phyloP scores from a whole-genome alignment of 2,113 vertebrate genomes.

The Actenoides lindsayi region DNA sequence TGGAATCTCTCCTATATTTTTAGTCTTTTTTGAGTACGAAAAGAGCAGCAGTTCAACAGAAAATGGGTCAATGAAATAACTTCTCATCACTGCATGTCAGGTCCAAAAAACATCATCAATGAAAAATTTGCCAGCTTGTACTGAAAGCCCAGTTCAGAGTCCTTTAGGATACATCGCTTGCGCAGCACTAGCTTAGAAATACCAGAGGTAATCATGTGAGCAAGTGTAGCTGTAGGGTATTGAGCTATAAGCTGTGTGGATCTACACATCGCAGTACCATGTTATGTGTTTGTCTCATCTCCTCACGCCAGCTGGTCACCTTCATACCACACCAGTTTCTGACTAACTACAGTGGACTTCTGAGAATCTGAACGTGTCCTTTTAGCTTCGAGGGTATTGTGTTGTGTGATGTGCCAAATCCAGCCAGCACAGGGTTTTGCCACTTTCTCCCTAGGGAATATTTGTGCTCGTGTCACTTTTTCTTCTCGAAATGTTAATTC shows the following conservation, averaged over 20 bases:
- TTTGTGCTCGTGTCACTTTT: background rate
- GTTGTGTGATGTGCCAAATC: background rate
- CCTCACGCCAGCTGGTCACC: background rate
- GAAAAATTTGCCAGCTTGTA: background rate
- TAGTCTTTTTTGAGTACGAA: background rate
- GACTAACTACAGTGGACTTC: background rate
- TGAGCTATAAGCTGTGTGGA: background rate
- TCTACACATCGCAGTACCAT: fast-evolving
- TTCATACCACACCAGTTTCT: background rate
- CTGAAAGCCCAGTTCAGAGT: background rate
- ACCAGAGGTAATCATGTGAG: background rate
- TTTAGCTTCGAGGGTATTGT: background rate
- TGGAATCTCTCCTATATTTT: background rate
- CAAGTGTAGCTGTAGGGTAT: background rate
- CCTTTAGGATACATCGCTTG: fast-evolving
- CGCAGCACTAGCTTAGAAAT: background rate
- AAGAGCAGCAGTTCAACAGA: background rate
- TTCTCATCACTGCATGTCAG: background rate
- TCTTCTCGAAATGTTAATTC: background rate
- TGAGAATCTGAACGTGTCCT: background rate
- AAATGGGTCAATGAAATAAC: background rate
- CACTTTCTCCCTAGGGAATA: background rate
- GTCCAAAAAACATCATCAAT: background rate
- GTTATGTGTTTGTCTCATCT: background rate
- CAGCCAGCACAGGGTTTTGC: background rate